phyloP scores from a whole-genome alignment of 2,797 vertebrate genomes.

The Bufotes viridis region DNA sequence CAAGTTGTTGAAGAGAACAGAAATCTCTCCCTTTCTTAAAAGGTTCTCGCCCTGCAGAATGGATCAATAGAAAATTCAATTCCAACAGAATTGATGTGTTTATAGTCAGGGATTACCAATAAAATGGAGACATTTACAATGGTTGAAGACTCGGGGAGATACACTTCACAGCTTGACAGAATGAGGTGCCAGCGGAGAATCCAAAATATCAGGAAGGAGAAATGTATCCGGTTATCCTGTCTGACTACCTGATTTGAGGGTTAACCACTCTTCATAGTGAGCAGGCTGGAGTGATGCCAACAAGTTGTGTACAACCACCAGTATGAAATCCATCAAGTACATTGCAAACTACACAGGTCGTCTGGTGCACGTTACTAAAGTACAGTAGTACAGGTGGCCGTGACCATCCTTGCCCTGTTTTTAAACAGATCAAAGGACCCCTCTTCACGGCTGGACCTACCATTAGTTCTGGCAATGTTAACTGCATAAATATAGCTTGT shows the following conservation, averaged over 20 bases:
- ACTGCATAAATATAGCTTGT: background rate
- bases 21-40: conserved; percentile 88
- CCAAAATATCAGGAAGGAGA: conserved; percentile 24
- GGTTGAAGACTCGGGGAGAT: conserved; percentile 72
- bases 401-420: background rate
- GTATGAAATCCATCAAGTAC: background rate
- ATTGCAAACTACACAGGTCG: background rate
- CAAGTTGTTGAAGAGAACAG: conserved; percentile 84
- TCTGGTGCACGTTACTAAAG: background rate
- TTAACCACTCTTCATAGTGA: background rate
- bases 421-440: background rate
- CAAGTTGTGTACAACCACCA: background rate
- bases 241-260: conserved; percentile 6
- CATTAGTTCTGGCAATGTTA: background rate
- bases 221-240: background rate
- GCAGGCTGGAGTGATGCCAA: background rate
- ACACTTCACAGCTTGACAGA: conserved; percentile 85
- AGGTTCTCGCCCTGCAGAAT: conserved; percentile 82
- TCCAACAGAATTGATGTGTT: conserved; percentile 86
- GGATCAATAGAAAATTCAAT: conserved; percentile 88
- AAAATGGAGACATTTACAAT: conserved; percentile 72
- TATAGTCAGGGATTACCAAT: conserved; percentile 76
- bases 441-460: background rate
- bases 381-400: background rate
- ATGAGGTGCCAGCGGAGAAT: conserved; percentile 63